Evolutionary conservation across 2,113 vertebrate genomes (phyloP), one percentile per base, ranked within the genome.

Genomic region (Podarcis muralis): DNA sequence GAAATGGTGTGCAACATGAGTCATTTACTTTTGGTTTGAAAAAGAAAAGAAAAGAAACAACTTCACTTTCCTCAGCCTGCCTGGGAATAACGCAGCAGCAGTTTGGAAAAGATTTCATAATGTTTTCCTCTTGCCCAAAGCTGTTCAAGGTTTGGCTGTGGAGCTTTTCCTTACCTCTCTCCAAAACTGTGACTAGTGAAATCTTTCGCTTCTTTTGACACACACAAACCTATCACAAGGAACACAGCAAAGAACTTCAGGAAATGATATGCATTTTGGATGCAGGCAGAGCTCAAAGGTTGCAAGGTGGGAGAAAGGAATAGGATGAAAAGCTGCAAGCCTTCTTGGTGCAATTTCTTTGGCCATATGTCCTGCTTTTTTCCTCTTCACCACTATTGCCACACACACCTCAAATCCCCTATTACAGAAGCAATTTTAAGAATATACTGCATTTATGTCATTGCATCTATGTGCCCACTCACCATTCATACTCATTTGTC

Each of bases 71-170:
- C 80, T 78, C 57, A 5, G 1, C n/a, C 65, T 89, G 84, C 81
- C 87, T 0, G 13, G 53, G 79, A 86, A 89, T 71, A 69, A 65
- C 59, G n/a, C 5, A 12, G 35, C 1, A 25, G 32, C 32, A 27
- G 37, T n/a, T 78, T 77, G 59, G 13, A 57, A 66, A 74, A 43
- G 37, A 66, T 78, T 90, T 0, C 16, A 27, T 76, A 57, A 79
- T 37, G 89, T 91, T 92, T 92, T 69, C 71, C 76, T 90, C 48
- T 16, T 72, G 15, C 68, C 25, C 59, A 83, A 83, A 40, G 48
- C 57, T 37, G 20, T 30, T 11, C 20, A 71, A 53, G 2, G 32
- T 40, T 62, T 87, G 25, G 59, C 84, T 65, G 66, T n/a, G 66
- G 20, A 3, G 25, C 15, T 27, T 86, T 82, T 1, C 2, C 13